phyloP scores from a whole-genome alignment of 2,888 invertebrate genomes.

The Cosmia trapezina region DNA sequence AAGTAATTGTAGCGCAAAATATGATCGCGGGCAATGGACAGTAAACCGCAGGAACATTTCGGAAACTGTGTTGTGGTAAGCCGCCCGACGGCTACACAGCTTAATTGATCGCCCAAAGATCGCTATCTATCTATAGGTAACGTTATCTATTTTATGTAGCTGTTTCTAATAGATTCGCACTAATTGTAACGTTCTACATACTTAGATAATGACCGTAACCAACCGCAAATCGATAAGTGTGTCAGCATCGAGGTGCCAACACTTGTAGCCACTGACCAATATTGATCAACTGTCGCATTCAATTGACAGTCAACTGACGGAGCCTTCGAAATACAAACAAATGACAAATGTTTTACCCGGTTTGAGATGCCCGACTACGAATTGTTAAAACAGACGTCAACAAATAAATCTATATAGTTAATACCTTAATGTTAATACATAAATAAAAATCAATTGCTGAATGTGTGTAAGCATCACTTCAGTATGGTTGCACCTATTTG shows the following conservation, averaged over 20 bases:
- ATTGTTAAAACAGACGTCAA: neutral
- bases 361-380: neutral
- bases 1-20: constrained; percentile 76
- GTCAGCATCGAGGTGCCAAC: constrained; percentile 32
- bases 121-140: constrained; percentile 69
- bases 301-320: constrained; percentile 8
- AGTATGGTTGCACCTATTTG: too few relatives aligned
- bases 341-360: constrained; percentile 1
- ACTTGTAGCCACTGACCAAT: constrained; percentile 37
- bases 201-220: constrained; percentile 58
- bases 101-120: constrained; percentile 80
- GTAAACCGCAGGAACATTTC: constrained; percentile 82
- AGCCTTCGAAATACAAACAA: constrained; percentile 9
- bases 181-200: constrained; percentile 71
- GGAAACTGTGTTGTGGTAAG: constrained; percentile 82
- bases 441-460: too few relatives aligned
- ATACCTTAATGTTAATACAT: too few relatives aligned
- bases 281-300: constrained; percentile 20
- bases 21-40: constrained; percentile 79
- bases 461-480: too few relatives aligned
- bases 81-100: constrained; percentile 74
- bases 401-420: neutral
- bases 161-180: constrained; percentile 71
- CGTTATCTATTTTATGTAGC: constrained; percentile 69
- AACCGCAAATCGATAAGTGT: constrained; percentile 57